Evolutionary conservation across 2,797 vertebrate genomes (phyloP).

Genomic region (Etheostoma nigrum): DNA sequence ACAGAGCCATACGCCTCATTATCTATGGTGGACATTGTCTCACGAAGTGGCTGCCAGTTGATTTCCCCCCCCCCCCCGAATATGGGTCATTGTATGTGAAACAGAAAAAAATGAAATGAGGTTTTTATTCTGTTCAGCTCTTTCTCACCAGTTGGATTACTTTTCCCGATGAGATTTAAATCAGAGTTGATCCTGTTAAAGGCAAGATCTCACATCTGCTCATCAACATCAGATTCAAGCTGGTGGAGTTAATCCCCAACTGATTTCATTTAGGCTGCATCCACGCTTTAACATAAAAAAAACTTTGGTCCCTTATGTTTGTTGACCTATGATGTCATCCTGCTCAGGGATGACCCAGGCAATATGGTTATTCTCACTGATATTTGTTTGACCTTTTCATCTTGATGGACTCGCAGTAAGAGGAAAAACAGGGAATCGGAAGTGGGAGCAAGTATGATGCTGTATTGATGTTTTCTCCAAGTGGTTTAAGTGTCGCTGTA

Average conservation of each 20-base stretch:
- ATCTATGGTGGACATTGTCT: neutral
- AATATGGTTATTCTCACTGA: conserved; percentile 19
- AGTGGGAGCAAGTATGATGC: conserved; percentile 11
- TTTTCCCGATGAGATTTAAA: conserved; percentile 3
- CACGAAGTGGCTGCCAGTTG: neutral
- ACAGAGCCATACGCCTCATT: conserved; percentile 8
- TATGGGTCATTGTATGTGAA: conserved; percentile 21
- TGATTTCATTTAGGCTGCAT: conserved; percentile 8
- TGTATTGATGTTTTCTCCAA: conserved; percentile 57
- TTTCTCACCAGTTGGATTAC: neutral
- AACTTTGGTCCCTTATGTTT: conserved; percentile 5
- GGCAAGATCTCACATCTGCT: conserved; percentile 24
- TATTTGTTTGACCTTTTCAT: conserved; percentile 62
- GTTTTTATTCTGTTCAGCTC: neutral
- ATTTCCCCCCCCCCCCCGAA: neutral
- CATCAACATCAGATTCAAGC: neutral
- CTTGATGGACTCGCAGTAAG: conserved; percentile 37
- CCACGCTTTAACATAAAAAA: neutral
- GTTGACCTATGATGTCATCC: conserved; percentile 25
- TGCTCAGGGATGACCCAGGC: conserved; percentile 4
- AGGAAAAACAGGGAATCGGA: conserved; percentile 20
- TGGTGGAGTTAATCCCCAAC: conserved; percentile 22
- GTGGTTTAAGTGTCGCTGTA: conserved; percentile 63
- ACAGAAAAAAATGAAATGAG: neutral
- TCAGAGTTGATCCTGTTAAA: conserved; percentile 33